Base-by-base conservation (phyloP, 2,797 vertebrate genomes). In the Acridotheres tristis region DNA sequence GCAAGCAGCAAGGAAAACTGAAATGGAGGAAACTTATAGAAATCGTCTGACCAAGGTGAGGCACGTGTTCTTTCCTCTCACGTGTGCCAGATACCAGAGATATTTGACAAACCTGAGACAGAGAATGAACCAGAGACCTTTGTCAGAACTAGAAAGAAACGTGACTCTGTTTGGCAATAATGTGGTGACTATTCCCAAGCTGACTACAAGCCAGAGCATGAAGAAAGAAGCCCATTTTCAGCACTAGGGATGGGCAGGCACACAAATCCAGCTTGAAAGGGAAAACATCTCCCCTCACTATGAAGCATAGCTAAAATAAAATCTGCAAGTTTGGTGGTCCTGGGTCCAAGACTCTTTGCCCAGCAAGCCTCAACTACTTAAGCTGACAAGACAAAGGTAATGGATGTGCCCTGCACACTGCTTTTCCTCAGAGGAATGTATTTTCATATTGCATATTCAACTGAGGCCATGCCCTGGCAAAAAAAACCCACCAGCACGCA, bases 131-230 rank as follows among this genome's bases (percentile, higher is more conserved):
- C 89, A 94, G 63, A 83, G 91, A 82, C 74, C 63, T 91, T 81
- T 95, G 85, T 94, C 89, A 93, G 93, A 94, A 92, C 91, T 78
- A 83, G 93, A 95, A 93, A 55, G 32, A 55, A 93, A 96, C 1
- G 0, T 90, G 80, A 93, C 85, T 94, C n/a, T 81, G 34, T 90
- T 78, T 76, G 95, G 85, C 65, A 96, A 88, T 89, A 96, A 93
- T 38, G 3, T 54, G 32, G 85, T 88, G 86, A 94, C 89, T 92
- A 58, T 85, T 90, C 90, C 62, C 54, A 93, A 82, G 75, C 81
- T 89, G 68, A 89, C 57, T 93, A 55, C 90, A 93, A 78, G 93
- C 69, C 73, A 75, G 62, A 95, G 62, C 54, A 55, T 34, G 78
- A 95, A 94, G 87, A 75, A 92, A 94, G 90, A 21, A 96, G 58